Percentiles rank a stretch among this genome's conserved stretches.
Evolutionary conservation across 2,113 vertebrate species (phyloP).

Genomic region (Sakesphorus luctuosus): DNA sequence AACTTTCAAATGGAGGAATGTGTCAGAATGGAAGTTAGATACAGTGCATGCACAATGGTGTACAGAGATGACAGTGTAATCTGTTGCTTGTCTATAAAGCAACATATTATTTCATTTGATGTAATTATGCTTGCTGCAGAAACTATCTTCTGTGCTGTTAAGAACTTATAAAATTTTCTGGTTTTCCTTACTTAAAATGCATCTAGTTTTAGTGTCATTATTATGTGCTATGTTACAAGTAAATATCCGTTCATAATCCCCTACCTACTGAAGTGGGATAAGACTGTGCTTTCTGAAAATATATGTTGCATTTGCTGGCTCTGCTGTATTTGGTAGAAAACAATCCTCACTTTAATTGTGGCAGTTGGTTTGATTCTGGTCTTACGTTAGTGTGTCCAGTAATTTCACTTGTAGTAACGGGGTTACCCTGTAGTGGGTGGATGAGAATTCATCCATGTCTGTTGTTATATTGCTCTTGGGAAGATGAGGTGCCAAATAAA

Average conservation of each 20-base stretch:
- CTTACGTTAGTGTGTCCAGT: background rate
- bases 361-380: background rate
- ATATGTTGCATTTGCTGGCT: background rate
- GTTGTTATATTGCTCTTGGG: background rate
- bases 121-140: background rate
- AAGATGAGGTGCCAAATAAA: background rate
- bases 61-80: background rate
- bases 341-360: background rate
- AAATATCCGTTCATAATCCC: background rate
- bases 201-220: background rate
- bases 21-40: background rate
- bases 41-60: background rate
- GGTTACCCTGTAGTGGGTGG: background rate
- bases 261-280: background rate
- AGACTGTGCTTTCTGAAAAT: background rate
- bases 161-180: background rate
- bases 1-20: background rate
- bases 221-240: background rate
- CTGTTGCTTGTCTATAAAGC: background rate
- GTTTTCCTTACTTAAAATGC: background rate
- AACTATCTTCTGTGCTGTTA: background rate
- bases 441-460: background rate
- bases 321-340: background rate
- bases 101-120: rapidly evolving
- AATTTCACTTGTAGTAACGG: background rate